A percentile compares a stretch with the other conserved stretches of the same genome.
Conservation (phyloP, 53 echinoderm and acorn worm species). For the Hippasteria phrygiana region DNA sequence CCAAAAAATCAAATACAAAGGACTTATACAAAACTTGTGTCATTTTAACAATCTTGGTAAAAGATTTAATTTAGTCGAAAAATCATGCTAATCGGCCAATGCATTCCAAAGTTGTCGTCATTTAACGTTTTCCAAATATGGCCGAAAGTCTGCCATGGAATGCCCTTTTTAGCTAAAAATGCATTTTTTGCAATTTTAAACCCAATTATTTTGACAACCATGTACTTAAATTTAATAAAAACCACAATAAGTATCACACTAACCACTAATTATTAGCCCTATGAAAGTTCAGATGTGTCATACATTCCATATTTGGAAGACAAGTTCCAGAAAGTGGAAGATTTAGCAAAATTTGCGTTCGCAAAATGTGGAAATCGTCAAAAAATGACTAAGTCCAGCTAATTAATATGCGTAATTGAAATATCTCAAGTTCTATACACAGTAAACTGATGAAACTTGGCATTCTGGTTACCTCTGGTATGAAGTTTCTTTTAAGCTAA, state of each 20-base stretch:
- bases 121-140: constrained; percentile 7
- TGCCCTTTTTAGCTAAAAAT: constrained; percentile 19
- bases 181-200: constrained; percentile 1
- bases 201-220: not conserved
- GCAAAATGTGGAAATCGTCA: constrained; percentile 32
- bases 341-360: constrained; percentile 9
- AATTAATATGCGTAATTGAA: constrained; percentile 66
- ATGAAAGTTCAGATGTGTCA: too few species aligned
- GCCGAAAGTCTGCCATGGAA: constrained; percentile 38
- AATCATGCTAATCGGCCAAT: constrained; percentile 16
- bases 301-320: too few species aligned
- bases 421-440: constrained; percentile 40
- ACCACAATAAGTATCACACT: too few species aligned
- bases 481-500: not conserved
- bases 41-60: constrained; percentile 1
- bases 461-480: constrained; percentile 10
- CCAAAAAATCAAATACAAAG: not conserved
- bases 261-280: too few species aligned
- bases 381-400: constrained; percentile 69
- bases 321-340: not conserved
- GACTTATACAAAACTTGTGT: not conserved
- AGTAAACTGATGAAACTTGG: constrained; percentile 45
- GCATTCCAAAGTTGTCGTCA: not conserved
- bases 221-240: not conserved
- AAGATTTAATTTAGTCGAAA: constrained; percentile 6